Evolutionary conservation across 37 sponge, comb jelly and placozoan species (phyloP).

Genomic region (Spongilla lacustris): DNA sequence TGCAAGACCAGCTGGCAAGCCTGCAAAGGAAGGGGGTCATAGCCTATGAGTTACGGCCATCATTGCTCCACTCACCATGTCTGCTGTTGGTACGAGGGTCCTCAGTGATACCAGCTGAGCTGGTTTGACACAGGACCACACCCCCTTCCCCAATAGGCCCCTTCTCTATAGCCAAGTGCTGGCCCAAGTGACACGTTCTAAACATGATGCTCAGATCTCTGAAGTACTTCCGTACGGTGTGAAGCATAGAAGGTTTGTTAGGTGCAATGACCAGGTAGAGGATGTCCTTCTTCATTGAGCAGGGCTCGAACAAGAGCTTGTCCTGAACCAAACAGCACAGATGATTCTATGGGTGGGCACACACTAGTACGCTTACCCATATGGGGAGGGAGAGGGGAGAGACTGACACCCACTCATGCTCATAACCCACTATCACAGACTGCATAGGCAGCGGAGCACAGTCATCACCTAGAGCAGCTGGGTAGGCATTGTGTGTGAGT

Average conservation of each 20-base stretch:
- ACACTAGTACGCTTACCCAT: constrained; percentile 74
- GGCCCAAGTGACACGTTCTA: constrained; percentile 64
- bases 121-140: constrained; percentile 3
- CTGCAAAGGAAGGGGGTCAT: neutral
- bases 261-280: constrained; percentile 61
- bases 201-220: constrained; percentile 63
- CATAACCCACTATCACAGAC: constrained; percentile 72
- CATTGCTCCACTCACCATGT: constrained; percentile 31
- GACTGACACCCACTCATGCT: constrained; percentile 73
- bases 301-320: constrained; percentile 76
- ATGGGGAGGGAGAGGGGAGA: constrained; percentile 63
- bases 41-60: neutral
- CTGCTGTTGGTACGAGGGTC: constrained; percentile 43
- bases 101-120: neutral
- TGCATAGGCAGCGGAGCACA: constrained; percentile 71
- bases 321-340: constrained; percentile 63
- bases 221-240: constrained; percentile 44
- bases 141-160: constrained; percentile 40
- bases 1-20: constrained; percentile 6
- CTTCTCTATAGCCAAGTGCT: constrained; percentile 63
- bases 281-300: constrained; percentile 54
- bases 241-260: neutral
- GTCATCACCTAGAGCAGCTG: constrained; percentile 72
- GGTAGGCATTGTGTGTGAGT: neutral
- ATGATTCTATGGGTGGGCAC: too few species aligned